These are phyloP conservation scores for Lota lota DNA, from an alignment of 2,113 vertebrate species.

Conservation along the genomic window DNA sequence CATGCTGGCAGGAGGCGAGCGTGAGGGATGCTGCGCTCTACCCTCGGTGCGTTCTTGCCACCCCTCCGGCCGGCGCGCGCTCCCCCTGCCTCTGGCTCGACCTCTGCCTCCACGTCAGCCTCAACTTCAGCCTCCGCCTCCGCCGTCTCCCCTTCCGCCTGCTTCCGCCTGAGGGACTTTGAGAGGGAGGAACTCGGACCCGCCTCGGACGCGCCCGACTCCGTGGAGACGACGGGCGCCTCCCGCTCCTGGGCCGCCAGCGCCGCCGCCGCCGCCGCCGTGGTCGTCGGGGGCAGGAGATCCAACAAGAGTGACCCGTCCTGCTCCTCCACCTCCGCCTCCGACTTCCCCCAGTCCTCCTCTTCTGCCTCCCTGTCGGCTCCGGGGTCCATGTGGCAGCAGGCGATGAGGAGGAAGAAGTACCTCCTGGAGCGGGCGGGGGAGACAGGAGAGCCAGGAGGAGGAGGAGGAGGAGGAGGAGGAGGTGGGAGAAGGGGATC, in stretches of 20 bases:
- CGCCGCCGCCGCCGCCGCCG: constrained; percentile 18
- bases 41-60: constrained; percentile 61
- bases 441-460: constrained; percentile 18
- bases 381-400: constrained; percentile 80
- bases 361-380: constrained; percentile 46
- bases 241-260: background rate
- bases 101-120: constrained; percentile 22
- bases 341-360: constrained; percentile 28
- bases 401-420: constrained; percentile 83
- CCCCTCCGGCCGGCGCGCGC: constrained; percentile 51
- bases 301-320: constrained; percentile 44
- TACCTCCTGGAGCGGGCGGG: constrained; percentile 59
- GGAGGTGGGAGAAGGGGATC: constrained; percentile 35
- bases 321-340: constrained; percentile 30
- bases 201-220: constrained; percentile 33
- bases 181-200: constrained; percentile 21
- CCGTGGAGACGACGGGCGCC: constrained; percentile 13
- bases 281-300: constrained; percentile 39
- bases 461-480: constrained; percentile 42
- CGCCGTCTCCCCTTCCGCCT: constrained; percentile 47
- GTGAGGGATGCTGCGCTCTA: constrained; percentile 70
- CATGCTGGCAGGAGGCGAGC: constrained; percentile 67
- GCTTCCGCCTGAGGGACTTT: constrained; percentile 60
- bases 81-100: constrained; percentile 41
- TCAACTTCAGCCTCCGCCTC: constrained; percentile 53